These are phyloP conservation scores for Eupleurogrammus muticus DNA, from an alignment of 2,797 vertebrate genomes.

Conservation along the genomic window DNA sequence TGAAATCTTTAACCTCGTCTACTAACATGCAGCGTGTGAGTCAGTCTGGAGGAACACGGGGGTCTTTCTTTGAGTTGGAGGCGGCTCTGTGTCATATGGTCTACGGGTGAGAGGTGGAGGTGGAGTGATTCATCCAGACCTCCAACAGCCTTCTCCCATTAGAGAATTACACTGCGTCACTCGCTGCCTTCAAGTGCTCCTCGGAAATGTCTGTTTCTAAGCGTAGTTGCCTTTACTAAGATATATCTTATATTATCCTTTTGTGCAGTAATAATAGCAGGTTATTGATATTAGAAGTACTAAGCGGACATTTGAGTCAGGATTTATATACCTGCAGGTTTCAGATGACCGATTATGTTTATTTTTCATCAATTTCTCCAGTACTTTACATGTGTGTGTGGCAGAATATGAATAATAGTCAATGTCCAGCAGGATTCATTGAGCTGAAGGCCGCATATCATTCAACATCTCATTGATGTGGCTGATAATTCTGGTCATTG, in stretches of 20 bases:
- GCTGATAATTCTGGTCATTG: too few species aligned
- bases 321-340: not conserved
- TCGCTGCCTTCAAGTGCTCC: slow-evolving; percentile 31
- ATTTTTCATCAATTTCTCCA: too few species aligned
- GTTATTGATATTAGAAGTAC: too few species aligned
- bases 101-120: slow-evolving; percentile 24
- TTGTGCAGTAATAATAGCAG: not conserved
- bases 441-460: not conserved
- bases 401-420: not conserved
- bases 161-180: slow-evolving; percentile 32
- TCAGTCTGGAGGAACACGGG: too few species aligned
- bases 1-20: not conserved
- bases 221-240: too few species aligned
- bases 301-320: not conserved
- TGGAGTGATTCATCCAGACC: slow-evolving; percentile 39
- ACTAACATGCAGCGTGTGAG: not conserved
- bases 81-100: not conserved
- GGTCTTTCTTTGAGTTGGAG: not conserved
- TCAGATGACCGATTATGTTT: not conserved
- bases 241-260: not conserved
- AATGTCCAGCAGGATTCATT: not conserved
- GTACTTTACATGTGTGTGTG: not conserved
- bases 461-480: not conserved
- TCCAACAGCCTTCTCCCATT: slow-evolving; percentile 19
- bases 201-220: not conserved